Percentiles rank a stretch among this genome's conserved stretches.
phyloP scores from a whole-genome alignment of 2,888 invertebrate genomes.

The Ryuthela nishihirai region DNA sequence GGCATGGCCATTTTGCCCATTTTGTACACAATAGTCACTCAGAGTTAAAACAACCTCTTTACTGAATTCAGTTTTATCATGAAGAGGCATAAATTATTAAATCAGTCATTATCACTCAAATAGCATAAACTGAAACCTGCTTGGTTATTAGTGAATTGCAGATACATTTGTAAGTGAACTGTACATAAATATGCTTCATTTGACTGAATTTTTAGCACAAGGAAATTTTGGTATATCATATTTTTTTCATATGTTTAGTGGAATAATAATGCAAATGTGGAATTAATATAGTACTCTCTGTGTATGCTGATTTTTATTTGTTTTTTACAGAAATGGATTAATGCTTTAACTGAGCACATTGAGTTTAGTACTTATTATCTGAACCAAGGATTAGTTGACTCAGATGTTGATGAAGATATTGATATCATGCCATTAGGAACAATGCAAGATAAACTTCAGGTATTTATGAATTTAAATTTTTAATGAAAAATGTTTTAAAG shows the following conservation, averaged over 20 bases:
- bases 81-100: too few species aligned
- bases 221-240: not conserved
- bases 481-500: too few species aligned
- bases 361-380: conserved; percentile 64
- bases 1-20: too few species aligned
- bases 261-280: not conserved
- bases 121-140: too few species aligned
- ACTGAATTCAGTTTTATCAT: too few species aligned
- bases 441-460: conserved; percentile 51
- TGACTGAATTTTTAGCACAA: not conserved
- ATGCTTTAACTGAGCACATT: conserved; percentile 63
- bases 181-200: too few species aligned
- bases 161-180: too few species aligned
- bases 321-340: conserved; percentile 61
- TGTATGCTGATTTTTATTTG: not conserved
- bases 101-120: too few species aligned
- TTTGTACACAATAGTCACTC: too few species aligned
- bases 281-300: not conserved
- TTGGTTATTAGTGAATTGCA: too few species aligned
- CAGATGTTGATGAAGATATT: conserved; percentile 56
- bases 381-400: conserved; percentile 56
- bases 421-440: conserved; percentile 52
- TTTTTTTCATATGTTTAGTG: not conserved
- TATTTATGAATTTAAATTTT: too few species aligned
- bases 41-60: too few species aligned